Conservation (phyloP, 2,797 vertebrate genomes). For the Hypotaenidia okinawae region DNA sequence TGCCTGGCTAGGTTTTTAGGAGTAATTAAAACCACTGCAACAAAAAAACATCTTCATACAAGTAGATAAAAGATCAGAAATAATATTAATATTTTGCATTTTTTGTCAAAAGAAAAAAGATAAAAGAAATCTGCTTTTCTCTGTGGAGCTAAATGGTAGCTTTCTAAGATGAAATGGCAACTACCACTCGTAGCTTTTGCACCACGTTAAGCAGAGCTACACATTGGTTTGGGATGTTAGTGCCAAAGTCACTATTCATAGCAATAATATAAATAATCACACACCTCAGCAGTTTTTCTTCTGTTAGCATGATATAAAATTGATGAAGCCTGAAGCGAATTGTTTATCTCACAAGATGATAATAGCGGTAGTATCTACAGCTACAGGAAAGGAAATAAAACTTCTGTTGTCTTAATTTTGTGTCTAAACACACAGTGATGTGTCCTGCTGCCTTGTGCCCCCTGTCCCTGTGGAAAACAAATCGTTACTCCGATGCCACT, state of each 20-base stretch:
- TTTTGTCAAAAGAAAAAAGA: neutral
- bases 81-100: neutral
- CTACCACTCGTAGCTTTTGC: neutral
- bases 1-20: neutral
- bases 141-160: neutral
- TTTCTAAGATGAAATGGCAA: neutral
- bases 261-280: neutral
- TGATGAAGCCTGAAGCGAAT: neutral
- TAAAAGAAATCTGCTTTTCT: neutral
- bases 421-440: rapidly evolving
- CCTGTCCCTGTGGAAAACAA: neutral
- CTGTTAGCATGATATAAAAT: neutral
- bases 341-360: conserved; percentile 1
- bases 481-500: neutral
- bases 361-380: neutral
- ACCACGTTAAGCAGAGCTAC: neutral
- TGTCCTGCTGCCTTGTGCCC: neutral
- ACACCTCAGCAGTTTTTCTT: neutral
- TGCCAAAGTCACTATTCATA: neutral
- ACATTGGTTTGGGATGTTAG: neutral
- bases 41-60: neutral
- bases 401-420: neutral
- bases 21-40: neutral
- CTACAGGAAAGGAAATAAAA: neutral
- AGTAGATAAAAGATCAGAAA: neutral